Base-by-base conservation (phyloP, 2,113 vertebrate species). In the Chascanopsetta lugubris region DNA sequence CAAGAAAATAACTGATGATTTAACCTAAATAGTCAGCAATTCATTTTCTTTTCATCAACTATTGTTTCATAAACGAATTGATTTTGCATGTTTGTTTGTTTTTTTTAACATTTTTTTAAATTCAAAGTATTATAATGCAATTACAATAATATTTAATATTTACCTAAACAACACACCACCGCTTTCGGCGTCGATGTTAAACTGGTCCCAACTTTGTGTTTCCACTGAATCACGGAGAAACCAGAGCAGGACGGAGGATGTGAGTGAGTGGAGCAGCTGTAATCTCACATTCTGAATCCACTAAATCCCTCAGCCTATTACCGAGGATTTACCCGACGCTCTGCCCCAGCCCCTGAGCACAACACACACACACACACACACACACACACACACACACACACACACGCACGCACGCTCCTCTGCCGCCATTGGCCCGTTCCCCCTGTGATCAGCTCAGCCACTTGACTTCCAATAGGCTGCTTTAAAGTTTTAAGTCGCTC, bases 231-330 rank as follows among this genome's bases (percentile, higher is more conserved):
- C 12, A 43, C 54, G 5, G 1, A 48, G 24, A 61, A 67, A 46
- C 43, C 29, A 70, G 27, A 46, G 56, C 55, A 65, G 60, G 75
- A 69, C 80, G 69, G 48, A 61, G 75, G 73, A 80, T 67, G 13
- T 62, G 15, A 71, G 73, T 77, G 61, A 85, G 54, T 72, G 62
- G 53, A 72, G 78, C 78, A 51, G 55, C 70, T 69, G 77, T 88
- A 89, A 90, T 90, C 85, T 84, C 70, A 57, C 77, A 68, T 90
- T 90, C 69, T 80, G 86, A 72, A 87, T 84, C 81, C 77, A 80
- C 64, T 90, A 88, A 92, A 87, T 82, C 86, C 82, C 88, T n/a
- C 90, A 92, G 90, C 90, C 80, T 89, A 90, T 92, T 91, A 91
- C 69, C 26, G 60, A 48, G 89, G 89, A 89, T 91, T 92, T 92